These are phyloP conservation scores for Copidosoma floridanum DNA, from an alignment of 1,140 invertebrate species.

Conservation along the genomic window DNA sequence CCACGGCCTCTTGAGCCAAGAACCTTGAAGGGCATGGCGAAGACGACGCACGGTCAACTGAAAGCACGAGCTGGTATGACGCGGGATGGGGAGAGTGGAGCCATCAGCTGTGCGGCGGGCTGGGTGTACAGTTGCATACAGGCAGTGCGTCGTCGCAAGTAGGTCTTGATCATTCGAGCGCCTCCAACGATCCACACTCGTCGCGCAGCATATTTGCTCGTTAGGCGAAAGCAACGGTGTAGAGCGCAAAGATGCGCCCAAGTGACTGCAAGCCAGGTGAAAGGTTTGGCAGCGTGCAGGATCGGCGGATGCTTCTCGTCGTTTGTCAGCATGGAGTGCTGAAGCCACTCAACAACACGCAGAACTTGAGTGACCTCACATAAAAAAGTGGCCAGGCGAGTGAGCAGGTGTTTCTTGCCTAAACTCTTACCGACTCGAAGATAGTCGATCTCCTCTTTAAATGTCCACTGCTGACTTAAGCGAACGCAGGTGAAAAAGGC, in stretches of 20 bases:
- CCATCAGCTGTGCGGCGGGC: too few relatives aligned
- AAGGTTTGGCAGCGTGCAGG: too few relatives aligned
- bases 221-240: not conserved
- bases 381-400: not conserved
- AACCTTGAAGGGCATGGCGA: too few relatives aligned
- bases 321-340: not conserved
- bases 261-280: too few relatives aligned
- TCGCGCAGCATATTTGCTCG: not conserved
- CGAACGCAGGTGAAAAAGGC: too few relatives aligned
- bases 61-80: not conserved
- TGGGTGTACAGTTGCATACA: not conserved
- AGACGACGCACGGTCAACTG: too few relatives aligned
- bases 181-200: not conserved
- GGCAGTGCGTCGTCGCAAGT: too few relatives aligned
- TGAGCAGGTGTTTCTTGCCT: not conserved
- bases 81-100: not conserved
- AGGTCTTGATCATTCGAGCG: not conserved
- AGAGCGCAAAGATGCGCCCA: not conserved
- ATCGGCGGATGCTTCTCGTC: too few relatives aligned
- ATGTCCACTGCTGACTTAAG: too few relatives aligned
- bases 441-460: not conserved
- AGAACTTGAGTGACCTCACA: not conserved
- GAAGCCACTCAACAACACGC: slow-evolving; percentile 11
- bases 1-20: too few relatives aligned
- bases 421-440: too few relatives aligned